A percentile compares a stretch with the other conserved stretches of the same genome.
Evolutionary conservation across 2,797 vertebrate species (phyloP).

Genomic region (Sebastes wilsoni): DNA sequence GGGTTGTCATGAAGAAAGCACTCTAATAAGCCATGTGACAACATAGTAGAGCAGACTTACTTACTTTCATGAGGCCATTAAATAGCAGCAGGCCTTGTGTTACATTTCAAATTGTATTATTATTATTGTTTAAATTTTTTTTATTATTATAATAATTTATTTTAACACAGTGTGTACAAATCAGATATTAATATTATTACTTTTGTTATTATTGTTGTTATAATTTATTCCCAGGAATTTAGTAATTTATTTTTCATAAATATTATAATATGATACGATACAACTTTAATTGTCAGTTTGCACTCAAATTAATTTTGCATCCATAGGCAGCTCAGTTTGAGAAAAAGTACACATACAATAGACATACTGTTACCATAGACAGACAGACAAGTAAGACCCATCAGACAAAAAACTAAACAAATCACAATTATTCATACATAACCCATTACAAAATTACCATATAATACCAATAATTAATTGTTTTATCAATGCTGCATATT

Average conservation of each 20-base stretch:
- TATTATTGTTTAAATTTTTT: neutral
- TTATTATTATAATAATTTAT: neutral
- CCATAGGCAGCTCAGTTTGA: no score
- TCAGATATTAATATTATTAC: neutral
- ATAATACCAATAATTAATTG: no score
- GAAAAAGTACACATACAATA: no score
- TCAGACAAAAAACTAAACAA: no score
- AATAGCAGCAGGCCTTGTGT: conserved; percentile 34
- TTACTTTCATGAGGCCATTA: conserved; percentile 51
- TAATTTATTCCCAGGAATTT: neutral
- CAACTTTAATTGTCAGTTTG: no score
- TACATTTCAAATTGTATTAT: conserved; percentile 12
- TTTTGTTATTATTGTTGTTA: neutral
- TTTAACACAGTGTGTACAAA: neutral
- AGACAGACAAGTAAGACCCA: no score
- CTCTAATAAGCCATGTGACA: conserved; percentile 75
- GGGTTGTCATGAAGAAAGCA: conserved; percentile 71
- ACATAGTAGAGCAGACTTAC: conserved; percentile 44
- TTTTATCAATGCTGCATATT: neutral
- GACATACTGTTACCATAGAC: no score
- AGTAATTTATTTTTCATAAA: neutral
- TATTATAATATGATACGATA: neutral
- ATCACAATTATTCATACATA: no score
- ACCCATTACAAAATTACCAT: fast-evolving
- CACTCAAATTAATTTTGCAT: no score